Evolutionary conservation across 2,797 vertebrate species (phyloP).

Genomic region (Prunella strophiata): DNA sequence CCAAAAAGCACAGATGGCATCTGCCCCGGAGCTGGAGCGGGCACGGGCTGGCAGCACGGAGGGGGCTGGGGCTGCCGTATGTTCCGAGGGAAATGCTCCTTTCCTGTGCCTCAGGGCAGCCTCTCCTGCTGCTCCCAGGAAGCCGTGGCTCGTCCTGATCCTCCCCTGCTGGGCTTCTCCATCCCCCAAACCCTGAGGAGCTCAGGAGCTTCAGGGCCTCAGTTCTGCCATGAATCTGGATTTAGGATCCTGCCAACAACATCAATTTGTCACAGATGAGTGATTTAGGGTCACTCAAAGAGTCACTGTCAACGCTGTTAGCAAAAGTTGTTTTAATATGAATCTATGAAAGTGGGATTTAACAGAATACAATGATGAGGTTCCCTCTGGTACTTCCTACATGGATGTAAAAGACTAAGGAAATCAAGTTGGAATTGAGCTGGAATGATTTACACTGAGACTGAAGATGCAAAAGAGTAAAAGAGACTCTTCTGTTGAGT

Average conservation of each 20-base stretch:
- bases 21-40: background rate
- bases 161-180: background rate
- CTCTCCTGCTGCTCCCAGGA: background rate
- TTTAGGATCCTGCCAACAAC: background rate
- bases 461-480: background rate
- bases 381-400: background rate
- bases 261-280: background rate
- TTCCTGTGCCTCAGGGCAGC: background rate
- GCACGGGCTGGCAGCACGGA: rapidly evolving
- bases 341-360: background rate
- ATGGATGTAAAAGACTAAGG: background rate
- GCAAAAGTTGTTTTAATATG: background rate
- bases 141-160: rapidly evolving
- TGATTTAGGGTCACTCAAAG: background rate
- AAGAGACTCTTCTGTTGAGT: background rate
- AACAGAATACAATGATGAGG: background rate
- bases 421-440: background rate
- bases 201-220: background rate
- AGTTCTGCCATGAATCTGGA: background rate
- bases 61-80: background rate
- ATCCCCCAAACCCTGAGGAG: rapidly evolving
- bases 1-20: background rate
- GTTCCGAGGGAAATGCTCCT: background rate
- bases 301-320: rapidly evolving
- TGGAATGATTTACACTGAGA: background rate